These are phyloP conservation scores for Euleptes europaea DNA, from an alignment of 2,113 vertebrate genomes.

Conservation along the genomic window DNA sequence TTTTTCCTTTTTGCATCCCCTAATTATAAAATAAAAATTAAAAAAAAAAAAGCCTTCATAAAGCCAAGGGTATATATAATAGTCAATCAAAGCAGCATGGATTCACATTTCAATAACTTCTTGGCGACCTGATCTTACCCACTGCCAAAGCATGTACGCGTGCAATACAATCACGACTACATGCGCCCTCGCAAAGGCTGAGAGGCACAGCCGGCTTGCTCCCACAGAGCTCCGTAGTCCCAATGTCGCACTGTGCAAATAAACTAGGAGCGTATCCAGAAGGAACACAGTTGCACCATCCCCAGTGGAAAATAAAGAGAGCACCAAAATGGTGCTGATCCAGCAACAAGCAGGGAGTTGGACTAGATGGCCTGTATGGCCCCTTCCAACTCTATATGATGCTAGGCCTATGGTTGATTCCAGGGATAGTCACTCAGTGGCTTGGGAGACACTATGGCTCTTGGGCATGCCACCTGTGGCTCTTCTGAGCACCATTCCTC, in stretches of 20 bases:
- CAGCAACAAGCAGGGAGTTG: too few relatives aligned
- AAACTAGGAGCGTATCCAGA: neutral
- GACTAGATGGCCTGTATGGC: too few relatives aligned
- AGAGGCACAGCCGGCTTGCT: neutral
- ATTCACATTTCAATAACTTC: neutral
- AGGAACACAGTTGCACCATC: neutral
- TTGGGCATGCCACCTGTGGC: too few relatives aligned
- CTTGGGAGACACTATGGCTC: too few relatives aligned
- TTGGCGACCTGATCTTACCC: neutral
- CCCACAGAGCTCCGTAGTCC: neutral
- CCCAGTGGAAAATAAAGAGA: neutral
- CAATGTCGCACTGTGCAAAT: neutral
- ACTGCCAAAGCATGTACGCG: neutral
- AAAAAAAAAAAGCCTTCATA: neutral
- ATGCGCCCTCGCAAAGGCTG: neutral
- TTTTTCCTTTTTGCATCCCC: too few relatives aligned
- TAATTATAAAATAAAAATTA: too few relatives aligned
- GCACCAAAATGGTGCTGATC: too few relatives aligned
- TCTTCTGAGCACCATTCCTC: too few relatives aligned
- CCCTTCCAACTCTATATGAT: too few relatives aligned
- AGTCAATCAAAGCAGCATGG: neutral
- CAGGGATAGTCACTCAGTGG: too few relatives aligned
- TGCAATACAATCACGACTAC: neutral
- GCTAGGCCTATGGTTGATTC: too few relatives aligned
- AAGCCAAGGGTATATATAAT: neutral